Percentiles rank a stretch among this genome's conserved stretches.
Conservation (phyloP, 37 sponge, comb jelly and placozoan genomes). For the Ianthella basta region DNA sequence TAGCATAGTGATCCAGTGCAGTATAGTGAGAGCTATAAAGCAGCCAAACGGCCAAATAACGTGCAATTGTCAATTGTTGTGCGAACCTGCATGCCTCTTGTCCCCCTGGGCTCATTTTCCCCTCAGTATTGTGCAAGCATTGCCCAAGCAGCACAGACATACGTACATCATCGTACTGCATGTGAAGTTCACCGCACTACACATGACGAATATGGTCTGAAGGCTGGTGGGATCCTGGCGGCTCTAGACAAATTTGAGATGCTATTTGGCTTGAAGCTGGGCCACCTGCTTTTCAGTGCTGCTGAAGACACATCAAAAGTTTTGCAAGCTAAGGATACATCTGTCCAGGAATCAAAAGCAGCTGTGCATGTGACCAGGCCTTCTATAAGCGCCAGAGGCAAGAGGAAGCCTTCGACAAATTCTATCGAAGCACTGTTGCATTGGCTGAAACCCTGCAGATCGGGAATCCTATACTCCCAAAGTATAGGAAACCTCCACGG, state of each 20-base stretch:
- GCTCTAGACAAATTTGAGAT: conserved; percentile 56
- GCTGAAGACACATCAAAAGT: conserved; percentile 48
- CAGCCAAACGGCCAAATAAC: no score
- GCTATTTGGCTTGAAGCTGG: conserved; percentile 61
- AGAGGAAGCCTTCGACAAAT: conserved; percentile 6
- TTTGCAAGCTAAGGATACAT: conserved; percentile 55
- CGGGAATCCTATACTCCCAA: conserved; percentile 48
- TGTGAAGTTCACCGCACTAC: conserved; percentile 40
- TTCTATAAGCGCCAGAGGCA: conserved; percentile 48
- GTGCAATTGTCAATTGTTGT: no score
- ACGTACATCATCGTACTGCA: no score
- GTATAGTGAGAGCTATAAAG: no score
- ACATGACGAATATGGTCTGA: conserved; percentile 71
- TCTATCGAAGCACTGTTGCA: conserved; percentile 44
- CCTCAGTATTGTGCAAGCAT: no score
- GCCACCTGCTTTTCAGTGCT: conserved; percentile 51
- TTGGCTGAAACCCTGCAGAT: conserved; percentile 28
- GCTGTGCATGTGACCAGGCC: conserved; percentile 46
- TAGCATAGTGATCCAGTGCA: no score
- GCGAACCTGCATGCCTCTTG: no score
- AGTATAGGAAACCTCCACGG: conserved; percentile 49
- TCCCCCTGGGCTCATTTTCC: no score
- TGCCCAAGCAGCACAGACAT: no score
- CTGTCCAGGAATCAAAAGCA: conserved; percentile 54
- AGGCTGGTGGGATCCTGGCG: conserved; percentile 55